These are phyloP conservation scores for Silurus asotus DNA, from an alignment of 2,113 vertebrate species.

Conservation along the genomic window DNA sequence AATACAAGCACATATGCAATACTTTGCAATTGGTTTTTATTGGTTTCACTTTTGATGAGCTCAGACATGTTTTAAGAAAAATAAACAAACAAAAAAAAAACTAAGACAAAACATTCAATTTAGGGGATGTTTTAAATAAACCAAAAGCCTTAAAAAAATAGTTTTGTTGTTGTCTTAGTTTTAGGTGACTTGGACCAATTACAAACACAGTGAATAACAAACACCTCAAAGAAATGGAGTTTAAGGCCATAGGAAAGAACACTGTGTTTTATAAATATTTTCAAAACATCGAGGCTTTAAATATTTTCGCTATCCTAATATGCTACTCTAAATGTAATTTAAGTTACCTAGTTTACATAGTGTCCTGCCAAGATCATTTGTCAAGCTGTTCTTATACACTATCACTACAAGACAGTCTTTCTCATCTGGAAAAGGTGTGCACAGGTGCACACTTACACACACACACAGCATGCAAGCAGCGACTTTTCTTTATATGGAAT, in stretches of 20 bases:
- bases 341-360: slow-evolving; percentile 72
- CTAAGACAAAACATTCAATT: slow-evolving; percentile 63
- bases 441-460: slow-evolving; percentile 38
- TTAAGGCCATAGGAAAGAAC: slow-evolving; percentile 73
- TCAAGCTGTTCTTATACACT: slow-evolving; percentile 51
- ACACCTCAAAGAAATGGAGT: slow-evolving; percentile 63
- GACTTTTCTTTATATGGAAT: slow-evolving; percentile 54
- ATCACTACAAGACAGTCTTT: slow-evolving; percentile 21
- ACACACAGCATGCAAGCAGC: slow-evolving; percentile 61
- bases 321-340: slow-evolving; percentile 73
- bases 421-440: slow-evolving; percentile 21
- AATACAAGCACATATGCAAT: slow-evolving; percentile 11
- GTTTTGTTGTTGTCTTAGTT: slow-evolving; percentile 48
- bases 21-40: slow-evolving; percentile 62
- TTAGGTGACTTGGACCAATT: slow-evolving; percentile 56
- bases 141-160: slow-evolving; percentile 63
- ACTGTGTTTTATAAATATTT: slow-evolving; percentile 67
- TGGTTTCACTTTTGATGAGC: slow-evolving; percentile 55
- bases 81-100: slow-evolving; percentile 49
- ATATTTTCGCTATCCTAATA: slow-evolving; percentile 69
- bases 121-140: slow-evolving; percentile 52
- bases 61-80: slow-evolving; percentile 44
- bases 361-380: slow-evolving; percentile 61
- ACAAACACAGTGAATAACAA: slow-evolving; percentile 59
- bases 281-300: slow-evolving; percentile 61